Conservation (phyloP, 2,888 invertebrate species). For the Pardosa pseudoannulata region DNA sequence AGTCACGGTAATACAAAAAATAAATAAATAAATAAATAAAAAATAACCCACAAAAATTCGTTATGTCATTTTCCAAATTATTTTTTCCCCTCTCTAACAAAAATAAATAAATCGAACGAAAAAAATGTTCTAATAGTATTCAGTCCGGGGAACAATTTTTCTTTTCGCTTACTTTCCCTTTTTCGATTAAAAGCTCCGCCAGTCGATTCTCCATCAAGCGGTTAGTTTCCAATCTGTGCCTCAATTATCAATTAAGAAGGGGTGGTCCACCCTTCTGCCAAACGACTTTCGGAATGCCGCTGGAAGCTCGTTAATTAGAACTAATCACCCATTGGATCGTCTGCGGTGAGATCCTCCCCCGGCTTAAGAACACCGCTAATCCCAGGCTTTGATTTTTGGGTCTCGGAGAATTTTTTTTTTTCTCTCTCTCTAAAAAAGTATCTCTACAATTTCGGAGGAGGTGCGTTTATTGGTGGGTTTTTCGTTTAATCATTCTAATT, state of each 20-base stretch:
- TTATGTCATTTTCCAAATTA: too few species aligned
- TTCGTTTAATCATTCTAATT: neutral
- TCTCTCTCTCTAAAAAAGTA: too few species aligned
- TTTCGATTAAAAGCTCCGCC: conserved; percentile 2
- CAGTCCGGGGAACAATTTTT: neutral
- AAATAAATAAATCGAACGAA: too few species aligned
- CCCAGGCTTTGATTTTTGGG: conserved; percentile 9
- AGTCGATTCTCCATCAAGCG: neutral
- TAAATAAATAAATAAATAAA: too few species aligned
- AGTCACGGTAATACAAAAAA: too few species aligned
- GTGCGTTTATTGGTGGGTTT: neutral
- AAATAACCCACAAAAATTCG: too few species aligned
- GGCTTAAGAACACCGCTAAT: conserved; percentile 12
- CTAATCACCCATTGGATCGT: conserved; percentile 19
- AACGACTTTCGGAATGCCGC: conserved; percentile 17
- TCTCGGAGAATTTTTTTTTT: neutral
- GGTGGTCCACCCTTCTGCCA: conserved; percentile 7
- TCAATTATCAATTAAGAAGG: conserved; percentile 19
- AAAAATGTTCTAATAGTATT: too few species aligned
- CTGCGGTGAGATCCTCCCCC: conserved; percentile 15
- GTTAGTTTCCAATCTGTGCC: conserved; percentile 12
- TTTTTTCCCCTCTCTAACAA: too few species aligned
- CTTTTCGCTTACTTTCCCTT: neutral
- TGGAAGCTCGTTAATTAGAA: conserved; percentile 13
- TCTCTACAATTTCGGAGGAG: neutral